Base-by-base conservation (phyloP, 2,797 vertebrate species). In the Mus caroli region DNA sequence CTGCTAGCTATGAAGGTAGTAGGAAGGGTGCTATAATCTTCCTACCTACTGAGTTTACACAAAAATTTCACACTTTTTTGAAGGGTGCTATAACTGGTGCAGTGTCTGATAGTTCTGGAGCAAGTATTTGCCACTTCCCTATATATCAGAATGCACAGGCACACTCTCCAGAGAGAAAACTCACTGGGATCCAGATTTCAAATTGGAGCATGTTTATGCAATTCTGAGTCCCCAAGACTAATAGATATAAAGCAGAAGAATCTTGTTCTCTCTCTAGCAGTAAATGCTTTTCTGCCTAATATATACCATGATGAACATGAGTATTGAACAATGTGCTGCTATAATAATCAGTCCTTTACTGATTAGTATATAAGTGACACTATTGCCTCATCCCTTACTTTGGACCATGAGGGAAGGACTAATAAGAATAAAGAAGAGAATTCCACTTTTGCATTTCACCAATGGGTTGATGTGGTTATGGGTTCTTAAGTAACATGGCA, bases 121-220 rank as follows among this genome's bases (percentile, higher is more conserved):
- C 43, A 77, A 83, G 34, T 6, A 19, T 37, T n/a, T 88, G 24
- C 69, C 20, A 28, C 54, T 13, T 7, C 26, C 34, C 1, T 90
- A 28, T 0, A 6, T n/a, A 2, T 19, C 22, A 8, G 15, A 2
- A 20, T 7, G 6, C 2, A n/a, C 24, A 26, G n/a, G 7, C 34
- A 67, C 52, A 28, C 1, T 22, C 19, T 75, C n/a, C 62, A 88
- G 9, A 78, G 14, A 56, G 31, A 40, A 75, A 71, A 64, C 12
- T 34, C 58, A 82, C 22, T 75, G 17, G 10, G 3, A 6, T 17
- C 54, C 34, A 78, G 76, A 82, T 50, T 34, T 28, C 69, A 50
- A 14, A 54, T 1, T 58, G 85, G 43, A 20, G 2, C 14, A 15
- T 56, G 20, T 24, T 6, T 69, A 40, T 34, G 19, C 84, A 67